These are phyloP conservation scores for Takifugu bimaculatus DNA, from an alignment of 2,113 vertebrate species.

Conservation along the genomic window DNA sequence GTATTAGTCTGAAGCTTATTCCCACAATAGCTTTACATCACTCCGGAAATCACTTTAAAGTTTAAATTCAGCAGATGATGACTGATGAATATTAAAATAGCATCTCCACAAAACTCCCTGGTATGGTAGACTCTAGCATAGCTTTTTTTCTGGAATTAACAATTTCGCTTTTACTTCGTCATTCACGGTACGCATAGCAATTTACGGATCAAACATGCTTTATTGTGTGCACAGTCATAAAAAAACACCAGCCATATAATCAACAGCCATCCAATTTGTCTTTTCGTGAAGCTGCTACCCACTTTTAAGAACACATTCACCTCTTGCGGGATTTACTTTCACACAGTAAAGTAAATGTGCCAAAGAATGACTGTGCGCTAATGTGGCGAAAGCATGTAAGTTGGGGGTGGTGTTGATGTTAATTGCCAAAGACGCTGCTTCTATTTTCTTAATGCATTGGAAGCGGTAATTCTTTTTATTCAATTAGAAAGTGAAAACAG, in stretches of 20 bases:
- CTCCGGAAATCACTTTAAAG: too few relatives aligned
- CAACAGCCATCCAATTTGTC: background rate
- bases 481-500: slow-evolving; percentile 17
- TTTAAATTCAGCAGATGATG: too few relatives aligned
- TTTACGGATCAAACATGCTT: background rate
- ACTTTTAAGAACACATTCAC: background rate
- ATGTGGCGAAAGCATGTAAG: background rate
- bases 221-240: background rate
- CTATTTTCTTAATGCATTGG: slow-evolving; percentile 20
- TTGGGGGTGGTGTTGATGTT: background rate
- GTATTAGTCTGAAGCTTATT: slow-evolving; percentile 42
- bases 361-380: slow-evolving; percentile 1
- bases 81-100: background rate
- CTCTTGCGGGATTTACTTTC: background rate
- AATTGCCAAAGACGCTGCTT: slow-evolving; percentile 1
- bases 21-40: too few relatives aligned
- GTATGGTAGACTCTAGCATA: too few relatives aligned
- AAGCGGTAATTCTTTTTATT: slow-evolving; percentile 20
- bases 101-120: background rate
- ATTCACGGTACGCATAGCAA: background rate
- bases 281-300: background rate
- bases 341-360: too few relatives aligned
- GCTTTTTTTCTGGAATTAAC: background rate
- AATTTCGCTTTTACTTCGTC: background rate
- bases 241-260: background rate